A percentile compares a stretch with the other conserved stretches of the same genome.
Conservation (phyloP, 2,888 invertebrate species). For the Eilema griseolum region DNA sequence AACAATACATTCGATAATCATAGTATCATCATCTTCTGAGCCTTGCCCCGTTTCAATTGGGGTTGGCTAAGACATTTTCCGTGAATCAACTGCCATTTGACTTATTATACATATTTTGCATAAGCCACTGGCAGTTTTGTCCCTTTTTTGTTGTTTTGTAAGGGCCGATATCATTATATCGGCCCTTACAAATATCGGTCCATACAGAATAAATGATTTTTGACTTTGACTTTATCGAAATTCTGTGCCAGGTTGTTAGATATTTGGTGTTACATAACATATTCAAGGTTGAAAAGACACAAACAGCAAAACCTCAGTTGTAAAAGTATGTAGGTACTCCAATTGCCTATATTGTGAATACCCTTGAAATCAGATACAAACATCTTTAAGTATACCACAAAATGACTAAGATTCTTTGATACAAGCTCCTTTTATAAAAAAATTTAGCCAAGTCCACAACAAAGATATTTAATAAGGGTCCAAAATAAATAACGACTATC, state of each 20-base stretch:
- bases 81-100: neutral
- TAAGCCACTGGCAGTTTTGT: neutral
- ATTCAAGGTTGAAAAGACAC: too few relatives aligned
- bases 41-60: neutral
- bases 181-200: too few relatives aligned
- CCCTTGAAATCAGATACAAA: conserved; percentile 39
- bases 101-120: too few relatives aligned
- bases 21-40: neutral
- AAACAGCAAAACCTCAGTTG: neutral
- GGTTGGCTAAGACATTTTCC: neutral
- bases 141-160: too few relatives aligned
- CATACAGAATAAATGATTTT: too few relatives aligned
- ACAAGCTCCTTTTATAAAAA: conserved; percentile 59
- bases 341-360: neutral
- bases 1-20: conserved; percentile 28
- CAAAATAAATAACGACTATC: conserved; percentile 73
- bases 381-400: conserved; percentile 40
- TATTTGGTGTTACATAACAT: too few relatives aligned
- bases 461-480: conserved; percentile 68
- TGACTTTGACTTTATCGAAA: too few relatives aligned
- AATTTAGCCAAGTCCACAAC: conserved; percentile 49
- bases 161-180: too few relatives aligned
- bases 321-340: neutral
- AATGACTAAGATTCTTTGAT: conserved; percentile 43
- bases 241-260: too few relatives aligned